Evolutionary conservation across 2,797 vertebrate species (phyloP).

Genomic region (Gobionotothen gibberifrons): DNA sequence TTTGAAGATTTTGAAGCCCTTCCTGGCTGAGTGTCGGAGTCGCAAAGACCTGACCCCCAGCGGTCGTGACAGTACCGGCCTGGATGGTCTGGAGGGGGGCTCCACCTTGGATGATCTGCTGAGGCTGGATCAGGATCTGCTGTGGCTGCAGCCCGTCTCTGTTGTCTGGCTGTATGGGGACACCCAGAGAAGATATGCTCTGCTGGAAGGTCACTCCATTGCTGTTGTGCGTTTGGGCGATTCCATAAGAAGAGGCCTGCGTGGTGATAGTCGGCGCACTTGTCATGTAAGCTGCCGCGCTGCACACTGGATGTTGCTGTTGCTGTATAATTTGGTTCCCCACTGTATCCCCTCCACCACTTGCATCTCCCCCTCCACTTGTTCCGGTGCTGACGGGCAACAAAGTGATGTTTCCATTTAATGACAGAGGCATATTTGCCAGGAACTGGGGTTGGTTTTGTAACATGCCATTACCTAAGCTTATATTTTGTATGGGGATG

Average conservation of each 20-base stretch:
- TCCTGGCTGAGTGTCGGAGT: slow-evolving; percentile 93
- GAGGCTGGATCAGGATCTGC: slow-evolving; percentile 94
- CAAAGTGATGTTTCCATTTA: slow-evolving; percentile 96
- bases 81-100: slow-evolving; percentile 90
- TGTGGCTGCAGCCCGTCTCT: slow-evolving; percentile 88
- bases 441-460: slow-evolving; percentile 94
- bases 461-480: slow-evolving; percentile 88
- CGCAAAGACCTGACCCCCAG: slow-evolving; percentile 91
- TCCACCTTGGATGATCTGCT: slow-evolving; percentile 91
- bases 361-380: slow-evolving; percentile 63
- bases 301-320: slow-evolving; percentile 74
- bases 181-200: slow-evolving; percentile 59
- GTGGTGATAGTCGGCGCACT: slow-evolving; percentile 86
- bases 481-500: slow-evolving; percentile 93
- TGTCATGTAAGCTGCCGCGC: slow-evolving; percentile 69
- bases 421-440: slow-evolving; percentile 93
- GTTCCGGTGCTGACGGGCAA: slow-evolving; percentile 87
- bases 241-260: slow-evolving; percentile 87
- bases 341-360: slow-evolving; percentile 59
- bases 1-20: slow-evolving; percentile 91
- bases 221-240: slow-evolving; percentile 75
- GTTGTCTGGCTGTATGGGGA: slow-evolving; percentile 81
- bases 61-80: slow-evolving; percentile 85
- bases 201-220: slow-evolving; percentile 77
- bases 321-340: slow-evolving; percentile 75